Percentiles rank a stretch among this genome's conserved stretches.
phyloP scores from a whole-genome alignment of 2,888 invertebrate species.

The Labia minor region DNA sequence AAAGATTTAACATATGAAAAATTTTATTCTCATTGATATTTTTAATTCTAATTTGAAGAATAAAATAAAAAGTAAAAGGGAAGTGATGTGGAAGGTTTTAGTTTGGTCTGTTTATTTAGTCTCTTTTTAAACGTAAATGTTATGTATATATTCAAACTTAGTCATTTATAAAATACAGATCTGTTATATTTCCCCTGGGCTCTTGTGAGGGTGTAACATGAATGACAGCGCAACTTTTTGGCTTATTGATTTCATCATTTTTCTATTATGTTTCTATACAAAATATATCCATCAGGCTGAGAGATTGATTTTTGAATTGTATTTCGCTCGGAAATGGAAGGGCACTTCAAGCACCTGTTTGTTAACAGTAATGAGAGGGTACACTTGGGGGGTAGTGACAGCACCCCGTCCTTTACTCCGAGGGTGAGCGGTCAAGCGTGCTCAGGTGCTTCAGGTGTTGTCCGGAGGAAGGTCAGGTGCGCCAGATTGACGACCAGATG shows the following conservation, averaged over 20 bases:
- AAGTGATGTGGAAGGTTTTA: no score
- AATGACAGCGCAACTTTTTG: background rate
- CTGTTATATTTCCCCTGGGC: no score
- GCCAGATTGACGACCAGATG: background rate
- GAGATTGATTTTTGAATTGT: slow-evolving; percentile 13
- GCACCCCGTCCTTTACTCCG: background rate
- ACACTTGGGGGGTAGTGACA: no score
- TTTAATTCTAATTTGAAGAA: no score
- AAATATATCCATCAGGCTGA: background rate
- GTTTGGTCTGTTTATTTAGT: no score
- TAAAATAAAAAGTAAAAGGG: no score
- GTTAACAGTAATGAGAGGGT: no score
- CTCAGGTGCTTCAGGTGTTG: slow-evolving; percentile 28
- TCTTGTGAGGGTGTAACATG: background rate
- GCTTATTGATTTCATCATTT: slow-evolving; percentile 3
- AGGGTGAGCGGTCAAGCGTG: slow-evolving; percentile 17
- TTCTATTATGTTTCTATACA: background rate
- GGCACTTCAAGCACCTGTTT: background rate
- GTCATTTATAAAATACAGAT: no score
- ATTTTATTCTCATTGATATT: no score
- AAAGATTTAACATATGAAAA: no score
- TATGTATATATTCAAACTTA: no score
- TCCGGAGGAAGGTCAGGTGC: slow-evolving; percentile 32
- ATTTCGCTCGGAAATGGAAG: background rate
- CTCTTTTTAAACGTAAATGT: no score